Conservation (phyloP, 2,797 vertebrate genomes). For the Malacoraja senta region DNA sequence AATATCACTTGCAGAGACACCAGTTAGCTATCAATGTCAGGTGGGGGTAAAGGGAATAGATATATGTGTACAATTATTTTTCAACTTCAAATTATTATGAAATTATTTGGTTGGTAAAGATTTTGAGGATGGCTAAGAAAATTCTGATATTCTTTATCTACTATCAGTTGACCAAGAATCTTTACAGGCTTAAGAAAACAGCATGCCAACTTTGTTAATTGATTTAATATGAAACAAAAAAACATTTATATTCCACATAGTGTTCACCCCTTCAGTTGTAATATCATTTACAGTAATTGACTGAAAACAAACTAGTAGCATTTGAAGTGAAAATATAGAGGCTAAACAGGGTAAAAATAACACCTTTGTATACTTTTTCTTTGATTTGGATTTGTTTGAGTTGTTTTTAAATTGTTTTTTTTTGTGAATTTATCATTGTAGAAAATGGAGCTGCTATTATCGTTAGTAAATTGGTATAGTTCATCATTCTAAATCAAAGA, state of each 20-base stretch:
- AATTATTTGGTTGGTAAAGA: neutral
- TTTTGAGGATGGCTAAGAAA: neutral
- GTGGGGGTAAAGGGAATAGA: neutral
- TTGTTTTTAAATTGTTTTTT: neutral
- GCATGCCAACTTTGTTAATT: neutral
- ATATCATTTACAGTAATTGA: neutral
- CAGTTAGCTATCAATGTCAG: too few relatives aligned
- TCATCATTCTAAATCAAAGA: slow-evolving; percentile 26
- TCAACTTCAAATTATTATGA: neutral
- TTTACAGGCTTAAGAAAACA: neutral
- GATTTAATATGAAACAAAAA: neutral
- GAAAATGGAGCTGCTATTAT: neutral
- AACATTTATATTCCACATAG: neutral
- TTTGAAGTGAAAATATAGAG: neutral
- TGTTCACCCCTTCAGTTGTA: neutral
- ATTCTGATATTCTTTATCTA: neutral
- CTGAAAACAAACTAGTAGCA: neutral
- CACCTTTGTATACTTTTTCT: too few relatives aligned
- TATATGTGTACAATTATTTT: neutral
- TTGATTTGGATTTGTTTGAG: neutral
- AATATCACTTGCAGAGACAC: too few relatives aligned
- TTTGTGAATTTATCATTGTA: neutral
- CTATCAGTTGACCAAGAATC: neutral
- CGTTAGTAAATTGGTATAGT: neutral
- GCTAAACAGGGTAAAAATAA: neutral